Evolutionary conservation across 2,888 invertebrate species (phyloP).

Genomic region (Stenchaetothrips biformis): DNA sequence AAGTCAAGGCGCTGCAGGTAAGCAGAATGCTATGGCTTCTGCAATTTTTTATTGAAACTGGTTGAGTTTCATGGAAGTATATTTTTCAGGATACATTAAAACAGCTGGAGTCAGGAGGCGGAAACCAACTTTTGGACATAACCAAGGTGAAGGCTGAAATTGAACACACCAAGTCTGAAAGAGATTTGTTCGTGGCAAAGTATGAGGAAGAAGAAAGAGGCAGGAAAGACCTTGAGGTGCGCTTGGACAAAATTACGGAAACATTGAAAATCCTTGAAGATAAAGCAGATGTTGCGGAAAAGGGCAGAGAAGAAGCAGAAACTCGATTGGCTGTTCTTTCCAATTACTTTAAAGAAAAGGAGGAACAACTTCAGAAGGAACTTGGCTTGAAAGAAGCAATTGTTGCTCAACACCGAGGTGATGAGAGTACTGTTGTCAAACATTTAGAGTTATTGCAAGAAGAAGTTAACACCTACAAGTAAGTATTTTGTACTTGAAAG

Average conservation of each 20-base stretch:
- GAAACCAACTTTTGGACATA: constrained; percentile 51
- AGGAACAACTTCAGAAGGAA: constrained; percentile 83
- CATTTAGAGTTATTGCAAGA: constrained; percentile 71
- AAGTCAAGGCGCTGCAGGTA: constrained; percentile 40
- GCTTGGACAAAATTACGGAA: constrained; percentile 26
- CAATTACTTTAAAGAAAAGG: constrained; percentile 86
- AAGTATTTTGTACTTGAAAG: constrained; percentile 41
- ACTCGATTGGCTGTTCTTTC: constrained; percentile 81
- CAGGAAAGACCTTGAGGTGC: constrained; percentile 47
- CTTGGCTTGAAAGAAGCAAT: constrained; percentile 67
- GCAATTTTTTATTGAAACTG: constrained; percentile 34
- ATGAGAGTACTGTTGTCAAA: constrained; percentile 73
- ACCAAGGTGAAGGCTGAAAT: constrained; percentile 57
- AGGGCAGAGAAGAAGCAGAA: constrained; percentile 68
- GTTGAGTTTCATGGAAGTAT: background rate
- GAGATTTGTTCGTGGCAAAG: constrained; percentile 46
- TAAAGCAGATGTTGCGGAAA: constrained; percentile 60
- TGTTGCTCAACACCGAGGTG: constrained; percentile 75
- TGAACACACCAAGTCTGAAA: constrained; percentile 53
- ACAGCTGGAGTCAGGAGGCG: constrained; percentile 11
- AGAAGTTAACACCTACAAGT: constrained; percentile 76
- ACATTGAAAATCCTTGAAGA: constrained; percentile 48
- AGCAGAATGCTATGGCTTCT: background rate
- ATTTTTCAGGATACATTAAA: constrained; percentile 26
- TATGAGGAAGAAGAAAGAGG: constrained; percentile 48